Evolutionary conservation across 2,113 vertebrate species (phyloP).

Genomic region (Barbus barbus): DNA sequence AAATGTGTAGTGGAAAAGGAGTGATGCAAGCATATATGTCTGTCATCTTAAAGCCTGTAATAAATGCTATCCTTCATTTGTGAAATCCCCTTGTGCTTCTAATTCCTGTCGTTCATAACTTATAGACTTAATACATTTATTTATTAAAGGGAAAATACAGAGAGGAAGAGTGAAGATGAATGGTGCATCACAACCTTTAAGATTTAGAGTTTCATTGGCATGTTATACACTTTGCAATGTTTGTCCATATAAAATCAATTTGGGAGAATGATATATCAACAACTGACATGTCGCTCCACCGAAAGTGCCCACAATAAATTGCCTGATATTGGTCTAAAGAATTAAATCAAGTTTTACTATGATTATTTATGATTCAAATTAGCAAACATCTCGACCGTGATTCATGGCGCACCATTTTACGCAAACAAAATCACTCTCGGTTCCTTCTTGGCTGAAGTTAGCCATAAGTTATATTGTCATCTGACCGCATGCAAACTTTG

Average conservation of each 20-base stretch:
- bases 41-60: not conserved
- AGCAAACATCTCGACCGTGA: not conserved
- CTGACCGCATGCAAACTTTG: conserved; percentile 31
- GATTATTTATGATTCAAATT: conserved; percentile 45
- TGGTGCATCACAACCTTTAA: not conserved
- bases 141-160: not conserved
- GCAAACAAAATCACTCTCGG: conserved; percentile 15
- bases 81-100: not conserved
- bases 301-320: conserved; percentile 25
- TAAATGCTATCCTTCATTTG: not conserved
- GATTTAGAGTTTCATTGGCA: conserved; percentile 23
- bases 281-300: conserved; percentile 22
- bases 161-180: not conserved
- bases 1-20: not conserved
- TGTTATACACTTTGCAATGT: conserved; percentile 5
- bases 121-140: not conserved
- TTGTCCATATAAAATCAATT: conserved; percentile 37
- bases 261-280: conserved; percentile 8
- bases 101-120: not conserved
- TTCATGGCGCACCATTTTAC: not conserved
- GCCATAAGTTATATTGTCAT: conserved; percentile 27
- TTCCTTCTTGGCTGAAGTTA: not conserved
- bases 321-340: conserved; percentile 37
- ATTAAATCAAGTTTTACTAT: conserved; percentile 48
- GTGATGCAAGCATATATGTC: not conserved